These are phyloP conservation scores for Hypanus sabinus DNA, from an alignment of 2,113 vertebrate species.

Conservation along the genomic window DNA sequence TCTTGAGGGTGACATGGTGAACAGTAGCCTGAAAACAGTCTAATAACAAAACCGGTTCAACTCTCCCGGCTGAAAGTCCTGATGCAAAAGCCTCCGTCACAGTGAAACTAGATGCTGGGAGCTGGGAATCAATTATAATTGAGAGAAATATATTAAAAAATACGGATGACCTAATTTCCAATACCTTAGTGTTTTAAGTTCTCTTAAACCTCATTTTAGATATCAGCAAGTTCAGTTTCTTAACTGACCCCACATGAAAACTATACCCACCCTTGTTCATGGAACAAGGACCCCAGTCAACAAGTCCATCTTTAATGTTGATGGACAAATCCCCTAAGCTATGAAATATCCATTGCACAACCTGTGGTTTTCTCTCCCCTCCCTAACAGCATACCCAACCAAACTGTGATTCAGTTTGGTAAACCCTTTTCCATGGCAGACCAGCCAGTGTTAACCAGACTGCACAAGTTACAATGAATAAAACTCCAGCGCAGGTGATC, in stretches of 20 bases:
- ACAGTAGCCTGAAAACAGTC: not conserved
- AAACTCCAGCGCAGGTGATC: not conserved
- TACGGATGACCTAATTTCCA: not conserved
- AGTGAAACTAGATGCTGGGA: not conserved
- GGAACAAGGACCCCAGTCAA: not conserved
- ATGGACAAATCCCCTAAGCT: not conserved
- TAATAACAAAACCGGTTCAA: not conserved
- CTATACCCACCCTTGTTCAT: too few species aligned
- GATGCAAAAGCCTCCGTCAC: not conserved
- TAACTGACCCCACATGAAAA: not conserved
- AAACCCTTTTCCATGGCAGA: not conserved
- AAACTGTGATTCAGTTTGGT: not conserved
- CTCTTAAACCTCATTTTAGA: not conserved
- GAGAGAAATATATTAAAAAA: not conserved
- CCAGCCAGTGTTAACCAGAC: not conserved
- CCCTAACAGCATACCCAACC: not conserved
- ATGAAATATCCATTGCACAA: not conserved
- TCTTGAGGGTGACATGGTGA: too few species aligned
- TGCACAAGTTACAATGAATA: not conserved
- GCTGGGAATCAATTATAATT: too few species aligned
- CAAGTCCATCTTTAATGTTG: not conserved
- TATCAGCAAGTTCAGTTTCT: constrained; percentile 19
- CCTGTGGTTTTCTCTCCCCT: not conserved
- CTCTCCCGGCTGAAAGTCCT: not conserved
- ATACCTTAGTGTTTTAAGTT: constrained; percentile 22